These are phyloP conservation scores for Chlamydotis undulata DNA, from an alignment of 2,113 vertebrate genomes.

Conservation along the genomic window DNA sequence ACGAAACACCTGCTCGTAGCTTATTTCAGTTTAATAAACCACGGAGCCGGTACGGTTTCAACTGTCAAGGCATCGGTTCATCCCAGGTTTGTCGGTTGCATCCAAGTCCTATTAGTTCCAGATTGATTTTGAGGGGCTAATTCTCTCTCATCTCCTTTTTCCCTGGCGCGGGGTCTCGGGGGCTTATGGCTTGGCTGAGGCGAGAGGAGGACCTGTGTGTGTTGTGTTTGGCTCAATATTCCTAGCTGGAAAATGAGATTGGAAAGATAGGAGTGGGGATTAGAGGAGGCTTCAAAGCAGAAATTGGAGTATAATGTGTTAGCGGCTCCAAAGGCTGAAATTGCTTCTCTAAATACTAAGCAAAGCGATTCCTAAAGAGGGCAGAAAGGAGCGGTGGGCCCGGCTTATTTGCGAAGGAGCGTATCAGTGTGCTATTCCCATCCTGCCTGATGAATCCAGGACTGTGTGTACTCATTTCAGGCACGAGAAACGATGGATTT, in stretches of 20 bases:
- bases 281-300: constrained; percentile 16
- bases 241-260: constrained; percentile 49
- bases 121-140: constrained; percentile 7
- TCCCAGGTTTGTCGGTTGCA: not conserved
- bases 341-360: not conserved
- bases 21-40: constrained; percentile 11
- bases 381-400: not conserved
- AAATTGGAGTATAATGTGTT: constrained; percentile 24
- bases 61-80: not conserved
- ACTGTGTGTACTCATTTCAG: not conserved
- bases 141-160: constrained; percentile 21
- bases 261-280: constrained; percentile 12
- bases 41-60: fast-evolving
- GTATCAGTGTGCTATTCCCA: not conserved
- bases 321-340: not conserved
- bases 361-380: not conserved
- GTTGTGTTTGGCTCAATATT: not conserved
- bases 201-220: fast-evolving
- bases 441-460: not conserved
- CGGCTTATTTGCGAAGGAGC: fast-evolving
- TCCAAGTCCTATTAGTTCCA: constrained; percentile 22
- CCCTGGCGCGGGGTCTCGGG: not conserved
- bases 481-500: not conserved
- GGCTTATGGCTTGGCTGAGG: not conserved
- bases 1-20: not conserved